Evolutionary conservation across 2,797 vertebrate genomes (phyloP), one percentile per base, ranked within the genome.

Genomic region (Melanotaenia parkinsoni): DNA sequence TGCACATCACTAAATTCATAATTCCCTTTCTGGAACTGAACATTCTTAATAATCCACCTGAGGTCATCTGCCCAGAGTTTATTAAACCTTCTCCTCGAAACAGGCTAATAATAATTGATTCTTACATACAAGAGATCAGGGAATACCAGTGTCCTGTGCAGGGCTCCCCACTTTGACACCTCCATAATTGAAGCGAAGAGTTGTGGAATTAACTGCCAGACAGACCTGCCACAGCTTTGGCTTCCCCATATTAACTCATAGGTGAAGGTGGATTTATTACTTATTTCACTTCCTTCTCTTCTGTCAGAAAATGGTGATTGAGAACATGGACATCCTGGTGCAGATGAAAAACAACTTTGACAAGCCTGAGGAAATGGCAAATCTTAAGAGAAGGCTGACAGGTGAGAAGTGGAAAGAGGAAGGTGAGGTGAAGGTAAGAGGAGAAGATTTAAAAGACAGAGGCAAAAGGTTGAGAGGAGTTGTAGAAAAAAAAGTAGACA

Each of bases 291-390:
- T 63, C 37, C 32, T 38, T 79, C 18, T 75, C 62, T 18, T 63
- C 73, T 80, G 66, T 67, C 79, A 99, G 97, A 98, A 98, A 88
- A 85, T 99, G 81, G 97, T 98, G 82, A 90, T 91, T 1, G 98
- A 99, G 86, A 98, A 99, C 88, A 99, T 98, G 98, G 98, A 99
- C 65, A 65, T 94, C 18, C 90, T 99, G 78, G 96, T 98, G 24
- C 97, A 99, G 93, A 96, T 99, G 91, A 94, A 95, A 84, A 96
- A 94, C 75, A 96, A 95, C 86, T 96, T 95, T 67, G 90, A 94
- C 54, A 96, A 95, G 54, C 90, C 94, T 0, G 96, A 97, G 72
- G 84, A 95, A 82, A 96, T 97, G 95, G 81, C 58, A 2, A 85
- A 59, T 33, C 91, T 98, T 59, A 88, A 96, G 69, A 95, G 93